These are phyloP conservation scores for Acanthochromis polyacanthus DNA, from an alignment of 2,113 vertebrate species.

Conservation along the genomic window DNA sequence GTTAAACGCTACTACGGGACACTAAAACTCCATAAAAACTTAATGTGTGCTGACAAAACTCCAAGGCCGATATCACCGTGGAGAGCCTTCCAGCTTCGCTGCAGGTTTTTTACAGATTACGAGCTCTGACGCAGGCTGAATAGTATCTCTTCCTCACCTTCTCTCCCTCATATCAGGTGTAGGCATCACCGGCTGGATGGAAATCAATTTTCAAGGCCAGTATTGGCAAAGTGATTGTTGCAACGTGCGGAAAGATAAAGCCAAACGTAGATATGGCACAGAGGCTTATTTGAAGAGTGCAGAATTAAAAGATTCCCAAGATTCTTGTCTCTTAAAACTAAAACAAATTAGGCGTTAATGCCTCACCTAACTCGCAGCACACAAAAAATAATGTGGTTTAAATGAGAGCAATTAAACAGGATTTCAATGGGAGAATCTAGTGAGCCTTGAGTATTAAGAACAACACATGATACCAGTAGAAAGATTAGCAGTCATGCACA, in stretches of 20 bases:
- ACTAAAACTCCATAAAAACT: conserved; percentile 17
- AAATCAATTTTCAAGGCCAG: conserved; percentile 6
- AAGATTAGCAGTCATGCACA: conserved; percentile 58
- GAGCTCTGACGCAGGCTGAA: conserved; percentile 23
- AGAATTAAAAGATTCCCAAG: background rate
- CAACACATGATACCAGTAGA: conserved; percentile 53
- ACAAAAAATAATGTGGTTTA: conserved; percentile 23
- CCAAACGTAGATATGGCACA: background rate
- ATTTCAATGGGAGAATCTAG: conserved; percentile 29
- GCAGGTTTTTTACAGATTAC: conserved; percentile 34
- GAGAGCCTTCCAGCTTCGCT: conserved; percentile 9
- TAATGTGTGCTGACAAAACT: background rate
- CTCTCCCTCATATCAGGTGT: conserved; percentile 14
- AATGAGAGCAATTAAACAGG: conserved; percentile 38
- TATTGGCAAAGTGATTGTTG: background rate
- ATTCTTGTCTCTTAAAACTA: conserved; percentile 9
- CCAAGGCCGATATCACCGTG: conserved; percentile 16
- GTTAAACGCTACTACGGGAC: conserved; percentile 15
- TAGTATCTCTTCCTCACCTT: conserved; percentile 14
- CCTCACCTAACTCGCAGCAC: conserved; percentile 25
- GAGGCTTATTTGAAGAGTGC: background rate
- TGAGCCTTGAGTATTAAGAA: conserved; percentile 39
- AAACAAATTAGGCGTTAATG: conserved; percentile 14
- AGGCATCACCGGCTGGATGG: background rate
- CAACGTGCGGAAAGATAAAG: background rate